Evolutionary conservation across 2,113 vertebrate genomes (phyloP), one percentile per base, ranked within the genome.

Genomic region (Sporophila hypoxantha): DNA sequence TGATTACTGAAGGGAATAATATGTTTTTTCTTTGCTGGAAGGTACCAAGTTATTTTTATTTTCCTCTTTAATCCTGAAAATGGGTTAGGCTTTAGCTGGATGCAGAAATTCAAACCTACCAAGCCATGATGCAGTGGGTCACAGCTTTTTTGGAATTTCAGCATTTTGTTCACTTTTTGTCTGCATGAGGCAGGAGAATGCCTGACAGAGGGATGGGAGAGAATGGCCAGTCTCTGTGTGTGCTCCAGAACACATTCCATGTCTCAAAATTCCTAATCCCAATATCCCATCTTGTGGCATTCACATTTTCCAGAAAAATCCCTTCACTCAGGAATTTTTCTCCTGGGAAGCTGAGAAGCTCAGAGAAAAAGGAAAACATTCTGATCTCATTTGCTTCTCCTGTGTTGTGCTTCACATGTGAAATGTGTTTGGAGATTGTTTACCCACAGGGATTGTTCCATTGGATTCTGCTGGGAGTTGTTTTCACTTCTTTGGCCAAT

Each of bases 1-100:
- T 93, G 76, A 80, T 93, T 94, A 91, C 93, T 82, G 67, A 91
- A 76, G 60, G 85, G 80, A 91, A 90, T 92, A 88, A 84, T 88
- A 12, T 14, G 26, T 90, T 92, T 56, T 67, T 41, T 83, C 42
- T 55, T 21, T 7, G 37, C 65, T 86, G 80, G 74, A 60, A 92
- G 80, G 56, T 79, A 59, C 73, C 6, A 27, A 70, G 59, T 65
- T 90, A 88, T 92, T 95, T 96, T 85, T 87, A 75, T 82, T 87
- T 95, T 88, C 74, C 60, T 91, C 29, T 92, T 95, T 89, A 89
- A 76, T 94, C 60, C 55, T 32, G 34, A 66, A 81, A 90, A 61
- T 49, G 34, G 79, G 80, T 62, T 86, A 61, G 60, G 46, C 62
- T 75, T 76, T 34, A 32, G 75, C 37, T 82, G 78, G 56, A 41